phyloP scores from a whole-genome alignment of 2,113 vertebrate species.

The Myiagra hebetior region DNA sequence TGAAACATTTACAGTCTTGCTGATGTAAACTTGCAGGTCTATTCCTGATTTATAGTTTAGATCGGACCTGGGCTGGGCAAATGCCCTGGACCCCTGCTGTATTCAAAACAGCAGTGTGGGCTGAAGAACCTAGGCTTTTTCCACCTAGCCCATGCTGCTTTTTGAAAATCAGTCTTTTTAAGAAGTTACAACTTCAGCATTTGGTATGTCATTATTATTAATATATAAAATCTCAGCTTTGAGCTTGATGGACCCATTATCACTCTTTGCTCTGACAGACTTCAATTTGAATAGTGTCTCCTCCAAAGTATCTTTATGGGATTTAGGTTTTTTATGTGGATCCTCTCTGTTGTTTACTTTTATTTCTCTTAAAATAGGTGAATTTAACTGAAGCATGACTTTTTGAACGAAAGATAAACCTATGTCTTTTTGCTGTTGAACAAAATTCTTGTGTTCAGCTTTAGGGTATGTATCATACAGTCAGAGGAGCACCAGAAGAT shows the following conservation, averaged over 20 bases:
- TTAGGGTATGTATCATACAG: background rate
- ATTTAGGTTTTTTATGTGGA: background rate
- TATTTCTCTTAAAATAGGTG: background rate
- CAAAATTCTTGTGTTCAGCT: background rate
- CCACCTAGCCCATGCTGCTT: background rate
- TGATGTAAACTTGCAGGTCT: background rate
- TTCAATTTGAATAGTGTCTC: background rate
- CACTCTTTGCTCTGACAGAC: background rate
- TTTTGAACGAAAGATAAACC: background rate
- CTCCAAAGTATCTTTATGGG: background rate
- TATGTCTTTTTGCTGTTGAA: background rate
- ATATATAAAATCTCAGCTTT: background rate
- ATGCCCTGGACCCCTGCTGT: background rate
- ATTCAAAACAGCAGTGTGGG: accelerated
- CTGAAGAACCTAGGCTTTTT: background rate
- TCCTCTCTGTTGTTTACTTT: background rate
- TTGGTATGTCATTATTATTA: background rate
- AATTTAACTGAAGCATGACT: background rate
- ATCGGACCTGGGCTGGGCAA: background rate
- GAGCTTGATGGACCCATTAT: background rate
- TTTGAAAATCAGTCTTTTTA: background rate
- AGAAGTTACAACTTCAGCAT: background rate
- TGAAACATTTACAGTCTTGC: background rate
- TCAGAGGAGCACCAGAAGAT: background rate
- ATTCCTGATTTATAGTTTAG: background rate